These are phyloP conservation scores for Xerus inauris DNA, from an alignment of 2,113 vertebrate species.

Conservation along the genomic window DNA sequence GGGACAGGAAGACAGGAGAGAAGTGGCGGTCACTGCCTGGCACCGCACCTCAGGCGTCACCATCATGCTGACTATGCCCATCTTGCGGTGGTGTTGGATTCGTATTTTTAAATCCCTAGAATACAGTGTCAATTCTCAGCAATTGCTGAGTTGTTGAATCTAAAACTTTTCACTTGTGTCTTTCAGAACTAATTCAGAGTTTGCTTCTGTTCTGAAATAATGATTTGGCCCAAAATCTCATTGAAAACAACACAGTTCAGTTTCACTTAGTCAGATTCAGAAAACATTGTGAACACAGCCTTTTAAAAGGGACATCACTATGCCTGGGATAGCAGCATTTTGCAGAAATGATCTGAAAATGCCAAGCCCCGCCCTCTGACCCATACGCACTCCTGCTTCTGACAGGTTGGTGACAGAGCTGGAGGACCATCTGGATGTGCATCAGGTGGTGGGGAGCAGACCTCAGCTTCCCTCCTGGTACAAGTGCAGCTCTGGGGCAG, in stretches of 20 bases:
- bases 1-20: accelerated
- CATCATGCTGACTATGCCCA: not conserved
- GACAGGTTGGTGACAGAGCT: too few relatives aligned
- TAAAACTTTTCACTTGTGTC: not conserved
- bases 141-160: not conserved
- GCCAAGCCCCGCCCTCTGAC: too few relatives aligned
- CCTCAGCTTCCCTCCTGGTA: not conserved
- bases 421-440: not conserved
- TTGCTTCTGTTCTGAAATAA: slow-evolving; percentile 1
- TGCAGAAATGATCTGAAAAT: not conserved
- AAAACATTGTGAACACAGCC: not conserved
- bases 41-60: accelerated
- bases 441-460: accelerated
- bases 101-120: not conserved
- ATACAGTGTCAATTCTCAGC: too few relatives aligned
- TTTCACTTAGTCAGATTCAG: not conserved
- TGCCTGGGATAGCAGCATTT: not conserved
- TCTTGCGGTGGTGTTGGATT: not conserved
- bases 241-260: not conserved
- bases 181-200: not conserved
- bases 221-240: not conserved
- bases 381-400: not conserved
- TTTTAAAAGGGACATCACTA: not conserved
- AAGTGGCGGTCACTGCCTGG: accelerated
- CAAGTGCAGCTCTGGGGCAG: not conserved